These are phyloP conservation scores for Zeugodacus cucurbitae DNA, from an alignment of 1,140 invertebrate genomes.

Conservation along the genomic window DNA sequence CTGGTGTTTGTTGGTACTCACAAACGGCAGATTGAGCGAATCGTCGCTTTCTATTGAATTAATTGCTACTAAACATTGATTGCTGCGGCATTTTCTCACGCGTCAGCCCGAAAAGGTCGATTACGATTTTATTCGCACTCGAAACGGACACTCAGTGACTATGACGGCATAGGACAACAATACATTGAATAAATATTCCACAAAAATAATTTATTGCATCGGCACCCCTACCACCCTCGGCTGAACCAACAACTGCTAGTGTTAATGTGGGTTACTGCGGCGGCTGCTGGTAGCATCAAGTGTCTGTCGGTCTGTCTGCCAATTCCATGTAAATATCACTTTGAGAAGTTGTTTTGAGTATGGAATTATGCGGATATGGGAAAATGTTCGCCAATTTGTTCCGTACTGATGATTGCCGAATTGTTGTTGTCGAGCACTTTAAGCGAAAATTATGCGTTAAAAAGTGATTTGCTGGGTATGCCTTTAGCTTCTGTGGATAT, in stretches of 20 bases:
- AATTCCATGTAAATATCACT: not conserved
- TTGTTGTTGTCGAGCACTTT: constrained; percentile 12
- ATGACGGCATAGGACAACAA: not conserved
- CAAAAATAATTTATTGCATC: not conserved
- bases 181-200: constrained; percentile 19
- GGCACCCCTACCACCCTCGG: not conserved
- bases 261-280: not conserved
- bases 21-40: not conserved
- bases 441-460: not conserved
- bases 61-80: constrained; percentile 29
- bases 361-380: not conserved
- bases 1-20: not conserved
- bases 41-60: constrained; percentile 21
- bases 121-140: constrained; percentile 34
- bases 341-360: not conserved
- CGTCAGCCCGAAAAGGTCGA: constrained; percentile 24
- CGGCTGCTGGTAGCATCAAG: not conserved
- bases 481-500: not conserved
- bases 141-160: not conserved
- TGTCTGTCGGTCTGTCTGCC: not conserved
- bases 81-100: constrained; percentile 22
- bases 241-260: not conserved
- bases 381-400: not conserved
- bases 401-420: not conserved
- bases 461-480: not conserved